phyloP scores from a whole-genome alignment of 64 coral and sea anemone species.

The Porites australiensis region DNA sequence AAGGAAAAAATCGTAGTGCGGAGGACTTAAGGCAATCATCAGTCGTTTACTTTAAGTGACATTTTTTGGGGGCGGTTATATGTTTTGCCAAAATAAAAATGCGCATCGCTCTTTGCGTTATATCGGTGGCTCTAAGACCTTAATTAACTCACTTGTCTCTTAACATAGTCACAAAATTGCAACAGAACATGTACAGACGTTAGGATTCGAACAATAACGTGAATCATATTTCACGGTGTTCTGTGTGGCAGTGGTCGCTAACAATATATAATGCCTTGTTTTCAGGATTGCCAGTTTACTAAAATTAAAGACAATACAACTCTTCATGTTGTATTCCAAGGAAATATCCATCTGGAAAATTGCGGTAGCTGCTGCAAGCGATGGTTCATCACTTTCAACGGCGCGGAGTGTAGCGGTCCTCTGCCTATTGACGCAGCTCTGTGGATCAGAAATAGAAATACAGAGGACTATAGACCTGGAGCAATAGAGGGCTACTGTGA shows the following conservation, averaged over 20 bases:
- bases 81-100: too few species aligned
- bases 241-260: neutral
- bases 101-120: too few species aligned
- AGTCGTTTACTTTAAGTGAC: too few species aligned
- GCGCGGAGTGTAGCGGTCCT: neutral
- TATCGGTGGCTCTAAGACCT: too few species aligned
- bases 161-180: too few species aligned
- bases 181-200: too few species aligned
- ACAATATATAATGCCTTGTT: neutral
- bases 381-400: neutral
- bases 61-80: too few species aligned
- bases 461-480: neutral
- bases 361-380: neutral
- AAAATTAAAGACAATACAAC: neutral
- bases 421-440: neutral
- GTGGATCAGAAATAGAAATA: neutral
- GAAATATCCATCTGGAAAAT: neutral
- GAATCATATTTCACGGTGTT: too few species aligned
- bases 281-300: neutral
- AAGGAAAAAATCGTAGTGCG: too few species aligned
- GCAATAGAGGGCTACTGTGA: neutral
- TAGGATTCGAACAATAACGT: too few species aligned
- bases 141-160: too few species aligned
- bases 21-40: too few species aligned
- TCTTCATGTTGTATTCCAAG: neutral